Base-by-base conservation (phyloP, 1,140 invertebrate genomes). In the Pomacea maculata region DNA sequence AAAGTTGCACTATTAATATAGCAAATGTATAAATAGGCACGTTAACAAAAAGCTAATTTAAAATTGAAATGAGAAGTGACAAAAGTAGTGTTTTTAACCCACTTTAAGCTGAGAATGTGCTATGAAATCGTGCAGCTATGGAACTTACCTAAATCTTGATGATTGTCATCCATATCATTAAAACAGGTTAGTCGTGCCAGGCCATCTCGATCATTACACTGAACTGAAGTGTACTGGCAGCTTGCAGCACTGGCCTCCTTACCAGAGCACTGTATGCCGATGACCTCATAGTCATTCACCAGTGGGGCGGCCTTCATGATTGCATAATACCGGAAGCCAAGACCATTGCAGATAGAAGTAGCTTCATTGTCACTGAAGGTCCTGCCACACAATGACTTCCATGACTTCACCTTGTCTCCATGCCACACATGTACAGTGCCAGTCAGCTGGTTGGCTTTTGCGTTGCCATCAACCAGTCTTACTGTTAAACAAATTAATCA, bases 251-350 rank as follows among this genome's bases (percentile, higher is more conserved):
- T 80, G 7, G 19, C 70, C 54, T 86, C 85, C 12, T 63, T 57
- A 14, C 82, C 84, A 21, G 45, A 78, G 79, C 87, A 88, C 54
- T 82, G 73, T 10, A 87, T 15, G 57, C 82, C 83, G 15, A 83
- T 83, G 10, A 85, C 81, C 73, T 77, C 73, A 9, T 80, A 83
- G 15, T 81, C 79, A 17, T 83, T 80, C 7, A 29, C 29, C 61
- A 45, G 11, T 5, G 6, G 8, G 11, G 21, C 64, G 21, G 65
- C 61, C 63, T 65, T 82, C 12, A 88, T 67, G 14, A 87, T 71
- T 17, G 82, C 80, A 17, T 83, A 83, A n/a, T 81, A 25, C 55
- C 80, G 80, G 81, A 86, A 89, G 92, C 89, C 89, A 8, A 90
- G 57, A 70, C 89, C 87, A 54, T 78, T 34, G 79, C 90, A 91